A percentile compares a stretch with the other conserved stretches of the same genome.
Evolutionary conservation across 2,888 invertebrate species (phyloP).

Genomic region (Hermaeophaga mercurialis): DNA sequence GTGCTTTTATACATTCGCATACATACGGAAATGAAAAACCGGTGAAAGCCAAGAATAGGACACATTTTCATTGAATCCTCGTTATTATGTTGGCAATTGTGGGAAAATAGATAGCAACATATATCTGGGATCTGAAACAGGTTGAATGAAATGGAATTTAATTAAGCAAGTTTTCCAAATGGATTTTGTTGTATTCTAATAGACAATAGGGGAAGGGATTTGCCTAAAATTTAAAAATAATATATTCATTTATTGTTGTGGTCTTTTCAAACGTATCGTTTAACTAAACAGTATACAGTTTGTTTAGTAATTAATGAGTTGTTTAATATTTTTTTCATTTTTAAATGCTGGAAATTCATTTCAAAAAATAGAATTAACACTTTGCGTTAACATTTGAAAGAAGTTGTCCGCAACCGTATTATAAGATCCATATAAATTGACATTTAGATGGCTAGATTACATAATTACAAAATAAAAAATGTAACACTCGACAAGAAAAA

Average conservation of each 20-base stretch:
- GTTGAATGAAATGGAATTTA: conserved; percentile 14
- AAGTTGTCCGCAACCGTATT: too few relatives aligned
- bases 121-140: conserved; percentile 5
- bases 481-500: neutral
- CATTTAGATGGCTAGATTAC: too few relatives aligned
- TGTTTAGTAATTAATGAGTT: too few relatives aligned
- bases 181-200: neutral
- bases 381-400: too few relatives aligned
- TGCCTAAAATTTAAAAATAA: neutral
- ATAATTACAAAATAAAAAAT: too few relatives aligned
- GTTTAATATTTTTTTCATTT: too few relatives aligned
- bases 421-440: too few relatives aligned
- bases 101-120: neutral
- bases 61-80: conserved; percentile 9
- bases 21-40: conserved; percentile 20
- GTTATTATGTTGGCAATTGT: neutral
- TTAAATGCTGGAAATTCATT: too few relatives aligned
- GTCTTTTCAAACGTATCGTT: too few relatives aligned
- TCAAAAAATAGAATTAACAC: too few relatives aligned
- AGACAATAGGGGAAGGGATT: neutral
- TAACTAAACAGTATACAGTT: too few relatives aligned
- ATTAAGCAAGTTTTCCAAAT: conserved; percentile 6
- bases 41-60: conserved; percentile 5
- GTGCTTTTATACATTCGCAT: conserved; percentile 12
- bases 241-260: too few relatives aligned